Percentiles rank a stretch among this genome's conserved stretches.
Evolutionary conservation across 2,888 invertebrate species (phyloP).

Genomic region (Craniophora ligustri): DNA sequence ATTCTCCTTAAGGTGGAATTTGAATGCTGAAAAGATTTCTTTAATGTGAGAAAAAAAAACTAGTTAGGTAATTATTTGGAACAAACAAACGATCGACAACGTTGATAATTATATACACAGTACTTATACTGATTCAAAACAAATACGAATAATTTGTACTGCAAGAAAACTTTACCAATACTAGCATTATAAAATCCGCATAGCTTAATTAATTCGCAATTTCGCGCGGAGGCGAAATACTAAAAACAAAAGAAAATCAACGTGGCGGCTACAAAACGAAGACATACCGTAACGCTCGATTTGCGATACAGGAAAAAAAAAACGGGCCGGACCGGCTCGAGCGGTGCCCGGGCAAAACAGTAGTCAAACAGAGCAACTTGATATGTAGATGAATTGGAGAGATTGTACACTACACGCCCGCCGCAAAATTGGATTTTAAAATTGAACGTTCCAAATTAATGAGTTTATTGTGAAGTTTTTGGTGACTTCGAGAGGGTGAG

Average conservation of each 20-base stretch:
- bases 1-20: too few relatives aligned
- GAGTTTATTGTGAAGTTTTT: slow-evolving; percentile 23
- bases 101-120: too few relatives aligned
- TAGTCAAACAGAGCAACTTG: slow-evolving; percentile 79
- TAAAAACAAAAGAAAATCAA: slow-evolving; percentile 55
- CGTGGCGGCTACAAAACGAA: slow-evolving; percentile 57
- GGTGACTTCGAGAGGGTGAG: slow-evolving; percentile 8
- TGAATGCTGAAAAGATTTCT: too few relatives aligned
- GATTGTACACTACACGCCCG: slow-evolving; percentile 71
- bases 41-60: too few relatives aligned
- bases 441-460: slow-evolving; percentile 46
- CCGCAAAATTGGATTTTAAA: slow-evolving; percentile 58
- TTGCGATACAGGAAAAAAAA: slow-evolving; percentile 68
- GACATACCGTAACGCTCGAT: slow-evolving; percentile 71
- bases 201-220: slow-evolving; percentile 76
- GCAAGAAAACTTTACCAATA: slow-evolving; percentile 10
- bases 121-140: too few relatives aligned
- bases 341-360: slow-evolving; percentile 71
- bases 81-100: too few relatives aligned
- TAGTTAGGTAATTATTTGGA: too few relatives aligned
- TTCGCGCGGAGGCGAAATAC: slow-evolving; percentile 62
- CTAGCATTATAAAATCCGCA: slow-evolving; percentile 33
- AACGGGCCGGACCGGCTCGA: slow-evolving; percentile 57
- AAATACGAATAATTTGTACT: too few relatives aligned
- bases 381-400: slow-evolving; percentile 72